These are phyloP conservation scores for Hemicrepidius hirtus DNA, from an alignment of 2,888 invertebrate species.

Conservation along the genomic window DNA sequence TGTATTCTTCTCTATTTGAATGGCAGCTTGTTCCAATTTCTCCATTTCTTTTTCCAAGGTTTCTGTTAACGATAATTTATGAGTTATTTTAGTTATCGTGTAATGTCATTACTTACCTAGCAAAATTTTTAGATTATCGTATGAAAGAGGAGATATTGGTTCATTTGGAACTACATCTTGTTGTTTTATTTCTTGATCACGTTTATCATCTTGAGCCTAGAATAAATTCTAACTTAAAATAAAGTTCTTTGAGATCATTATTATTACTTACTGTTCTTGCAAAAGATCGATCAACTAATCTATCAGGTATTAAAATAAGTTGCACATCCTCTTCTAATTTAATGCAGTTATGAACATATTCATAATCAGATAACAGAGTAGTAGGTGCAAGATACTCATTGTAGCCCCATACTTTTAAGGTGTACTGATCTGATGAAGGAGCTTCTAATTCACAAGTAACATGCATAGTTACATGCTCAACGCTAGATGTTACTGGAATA, in stretches of 20 bases:
- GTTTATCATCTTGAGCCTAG: slow-evolving; percentile 84
- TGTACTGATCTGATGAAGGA: slow-evolving; percentile 73
- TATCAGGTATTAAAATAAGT: slow-evolving; percentile 80
- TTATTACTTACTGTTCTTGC: slow-evolving; percentile 83
- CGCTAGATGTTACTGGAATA: slow-evolving; percentile 86
- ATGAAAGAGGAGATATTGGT: slow-evolving; percentile 81
- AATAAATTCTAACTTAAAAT: slow-evolving; percentile 53
- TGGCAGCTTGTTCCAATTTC: slow-evolving; percentile 80
- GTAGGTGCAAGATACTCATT: slow-evolving; percentile 92
- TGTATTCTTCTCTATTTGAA: slow-evolving; percentile 71
- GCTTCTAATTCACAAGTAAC: slow-evolving; percentile 87
- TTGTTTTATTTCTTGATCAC: slow-evolving; percentile 82
- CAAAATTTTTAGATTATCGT: slow-evolving; percentile 89
- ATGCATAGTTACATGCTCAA: slow-evolving; percentile 90
- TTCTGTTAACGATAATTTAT: slow-evolving; percentile 74
- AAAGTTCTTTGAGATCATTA: too few relatives aligned
- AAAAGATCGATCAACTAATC: slow-evolving; percentile 80
- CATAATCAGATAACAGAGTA: slow-evolving; percentile 90
- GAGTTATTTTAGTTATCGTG: background rate
- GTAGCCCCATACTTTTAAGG: slow-evolving; percentile 87
- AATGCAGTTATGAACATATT: slow-evolving; percentile 94
- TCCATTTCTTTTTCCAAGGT: slow-evolving; percentile 89
- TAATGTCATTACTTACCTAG: slow-evolving; percentile 76
- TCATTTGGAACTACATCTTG: slow-evolving; percentile 89
- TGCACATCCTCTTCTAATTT: slow-evolving; percentile 93